Evolutionary conservation across 1,140 invertebrate species (phyloP).

Genomic region (Ericerus pela): DNA sequence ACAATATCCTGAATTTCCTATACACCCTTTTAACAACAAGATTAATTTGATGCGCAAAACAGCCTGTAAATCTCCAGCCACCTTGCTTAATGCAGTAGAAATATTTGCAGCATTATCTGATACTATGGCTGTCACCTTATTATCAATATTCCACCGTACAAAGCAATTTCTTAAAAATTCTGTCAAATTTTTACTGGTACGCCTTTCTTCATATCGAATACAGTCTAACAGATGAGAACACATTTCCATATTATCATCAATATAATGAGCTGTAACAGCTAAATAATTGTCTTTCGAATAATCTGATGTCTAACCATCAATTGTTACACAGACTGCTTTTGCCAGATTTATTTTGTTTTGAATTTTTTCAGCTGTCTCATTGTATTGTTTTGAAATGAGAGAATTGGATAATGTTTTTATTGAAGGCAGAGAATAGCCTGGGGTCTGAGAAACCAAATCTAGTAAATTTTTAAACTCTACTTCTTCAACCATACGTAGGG

Average conservation of each 20-base stretch:
- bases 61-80: not conserved
- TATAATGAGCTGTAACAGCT: too few species aligned
- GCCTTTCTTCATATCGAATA: not conserved
- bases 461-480: constrained; percentile 22
- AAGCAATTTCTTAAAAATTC: constrained; percentile 10
- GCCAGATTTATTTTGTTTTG: constrained; percentile 8
- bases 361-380: constrained; percentile 16
- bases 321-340: not conserved
- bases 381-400: constrained; percentile 19
- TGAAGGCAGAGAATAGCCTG: constrained; percentile 20
- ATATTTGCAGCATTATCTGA: constrained; percentile 10
- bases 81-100: not conserved
- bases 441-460: constrained; percentile 19
- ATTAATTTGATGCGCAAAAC: not conserved
- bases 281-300: too few species aligned
- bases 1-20: constrained; percentile 5
- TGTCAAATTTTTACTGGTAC: not conserved
- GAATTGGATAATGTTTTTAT: constrained; percentile 23
- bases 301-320: constrained; percentile 9
- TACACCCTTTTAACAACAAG: not conserved
- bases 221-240: too few species aligned
- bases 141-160: not conserved
- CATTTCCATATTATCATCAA: too few species aligned
- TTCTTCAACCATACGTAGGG: constrained; percentile 23
- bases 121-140: constrained; percentile 1